Evolutionary conservation across 2,797 vertebrate genomes (phyloP), one percentile per base, ranked within the genome.

Genomic region (Phataginus tricuspis): DNA sequence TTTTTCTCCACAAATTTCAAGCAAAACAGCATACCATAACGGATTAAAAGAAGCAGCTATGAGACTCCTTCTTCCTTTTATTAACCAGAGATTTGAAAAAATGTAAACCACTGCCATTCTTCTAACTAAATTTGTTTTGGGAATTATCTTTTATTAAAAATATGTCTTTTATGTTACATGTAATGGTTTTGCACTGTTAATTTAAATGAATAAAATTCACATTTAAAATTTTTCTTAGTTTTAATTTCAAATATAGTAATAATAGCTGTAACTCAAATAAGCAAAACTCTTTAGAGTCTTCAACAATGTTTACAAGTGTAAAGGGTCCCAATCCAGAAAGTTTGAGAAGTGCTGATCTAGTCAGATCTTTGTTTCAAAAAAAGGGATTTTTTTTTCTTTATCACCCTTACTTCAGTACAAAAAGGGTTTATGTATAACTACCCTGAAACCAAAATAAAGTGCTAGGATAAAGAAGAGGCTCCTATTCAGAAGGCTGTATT

Each of bases 131-230:
- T 94, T 64, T 69, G 49, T 77, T 69, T 77, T 69, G 16, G 68
- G 75, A 90, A 89, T 42, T 78, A 89, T 69, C 90, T 84, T 77
- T 61, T 63, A 68, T 69, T 59, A 77, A 61, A 75, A 94, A 90
- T 51, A 71, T 59, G 53, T 39, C 64, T 51, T 66, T 69, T 61
- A 53, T 53, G n/a, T 29, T 72, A 80, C 42, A 80, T 80, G 19
- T 72, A 72, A 61, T 42, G 6, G 23, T 25, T 57, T 18, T 72
- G 27, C 51, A 57, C 68, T 39, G n/a, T 66, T n/a, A 82, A 75
- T 89, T 66, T 59, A 37, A 57, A 59, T 75, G 63, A 77, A 75
- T 66, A n/a, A 74, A 75, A 51, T 37, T 90, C 87, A 51, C 27
- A 39, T 91, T 74, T 91, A 71, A 19, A 88, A 61, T 64, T 34